Evolutionary conservation across 2,888 invertebrate species (phyloP).

Genomic region (Druceiella hillmani): DNA sequence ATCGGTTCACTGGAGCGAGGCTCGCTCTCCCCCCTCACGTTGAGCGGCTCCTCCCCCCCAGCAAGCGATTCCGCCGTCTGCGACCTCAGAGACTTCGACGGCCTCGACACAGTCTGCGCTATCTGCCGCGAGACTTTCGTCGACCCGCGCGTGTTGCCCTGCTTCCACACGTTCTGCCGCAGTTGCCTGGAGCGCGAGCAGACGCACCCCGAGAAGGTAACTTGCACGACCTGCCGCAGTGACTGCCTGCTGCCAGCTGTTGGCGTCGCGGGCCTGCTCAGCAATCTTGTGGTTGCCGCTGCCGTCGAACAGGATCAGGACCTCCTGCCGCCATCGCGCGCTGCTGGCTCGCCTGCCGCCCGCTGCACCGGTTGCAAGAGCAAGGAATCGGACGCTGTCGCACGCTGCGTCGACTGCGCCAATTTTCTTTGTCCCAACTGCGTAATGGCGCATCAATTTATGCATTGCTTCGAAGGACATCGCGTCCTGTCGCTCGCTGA

Average conservation of each 20-base stretch:
- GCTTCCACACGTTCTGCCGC: constrained; percentile 82
- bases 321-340: constrained; percentile 43
- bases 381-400: constrained; percentile 89
- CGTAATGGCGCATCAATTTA: constrained; percentile 97
- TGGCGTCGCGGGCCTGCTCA: constrained; percentile 61
- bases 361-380: constrained; percentile 96
- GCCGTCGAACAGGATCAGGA: constrained; percentile 52
- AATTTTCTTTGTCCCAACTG: constrained; percentile 95
- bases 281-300: constrained; percentile 57
- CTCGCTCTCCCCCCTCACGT: constrained; percentile 76
- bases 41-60: constrained; percentile 84
- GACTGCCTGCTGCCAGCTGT: constrained; percentile 48
- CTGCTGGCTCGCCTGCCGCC: constrained; percentile 48
- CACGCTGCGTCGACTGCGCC: constrained; percentile 94
- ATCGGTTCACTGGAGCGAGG: constrained; percentile 84
- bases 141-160: constrained; percentile 70
- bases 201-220: constrained; percentile 63
- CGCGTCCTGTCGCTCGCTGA: constrained; percentile 72
- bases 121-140: constrained; percentile 72
- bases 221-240: constrained; percentile 64
- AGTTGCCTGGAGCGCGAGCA: constrained; percentile 71
- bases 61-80: constrained; percentile 80
- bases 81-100: constrained; percentile 61
- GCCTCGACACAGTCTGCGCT: constrained; percentile 57
- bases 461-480: constrained; percentile 98